A percentile compares a stretch with the other conserved stretches of the same genome.
phyloP scores from a whole-genome alignment of 2,797 vertebrate genomes.

The Xenopus petersii region DNA sequence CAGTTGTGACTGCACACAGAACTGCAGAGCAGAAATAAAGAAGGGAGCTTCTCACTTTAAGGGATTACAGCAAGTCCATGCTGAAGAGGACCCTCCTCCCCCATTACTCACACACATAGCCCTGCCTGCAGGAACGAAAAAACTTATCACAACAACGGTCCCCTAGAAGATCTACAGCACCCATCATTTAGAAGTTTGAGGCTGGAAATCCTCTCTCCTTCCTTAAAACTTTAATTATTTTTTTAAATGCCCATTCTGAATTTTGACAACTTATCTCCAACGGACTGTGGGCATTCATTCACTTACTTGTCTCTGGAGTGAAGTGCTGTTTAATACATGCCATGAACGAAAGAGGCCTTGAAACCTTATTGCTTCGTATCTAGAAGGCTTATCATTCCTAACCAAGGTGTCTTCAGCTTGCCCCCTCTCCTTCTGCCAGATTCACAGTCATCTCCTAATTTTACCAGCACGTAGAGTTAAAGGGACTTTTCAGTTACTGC shows the following conservation, averaged over 20 bases:
- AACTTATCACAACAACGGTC: slow-evolving; percentile 57
- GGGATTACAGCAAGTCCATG: slow-evolving; percentile 71
- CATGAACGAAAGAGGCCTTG: slow-evolving; percentile 10
- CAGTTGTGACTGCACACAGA: slow-evolving; percentile 77
- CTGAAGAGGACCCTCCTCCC: slow-evolving; percentile 70
- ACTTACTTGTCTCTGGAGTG: slow-evolving; percentile 26
- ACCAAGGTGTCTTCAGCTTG: background rate
- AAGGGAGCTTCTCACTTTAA: slow-evolving; percentile 64
- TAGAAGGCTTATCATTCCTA: background rate
- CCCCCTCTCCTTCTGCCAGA: background rate
- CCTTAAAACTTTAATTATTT: background rate
- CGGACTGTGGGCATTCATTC: background rate
- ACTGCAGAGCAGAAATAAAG: slow-evolving; percentile 72
- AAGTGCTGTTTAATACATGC: slow-evolving; percentile 5
- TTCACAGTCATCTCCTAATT: background rate
- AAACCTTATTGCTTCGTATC: slow-evolving; percentile 2
- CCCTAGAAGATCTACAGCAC: slow-evolving; percentile 54
- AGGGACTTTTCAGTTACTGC: too few relatives aligned
- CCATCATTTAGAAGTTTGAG: slow-evolving; percentile 4
- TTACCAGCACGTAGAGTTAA: too few relatives aligned
- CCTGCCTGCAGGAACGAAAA: slow-evolving; percentile 57
- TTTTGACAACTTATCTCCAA: slow-evolving; percentile 2
- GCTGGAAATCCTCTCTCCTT: background rate
- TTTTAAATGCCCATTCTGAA: background rate
- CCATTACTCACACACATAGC: slow-evolving; percentile 65